phyloP scores from a whole-genome alignment of 2,888 invertebrate species.

The Eudemis profundana region DNA sequence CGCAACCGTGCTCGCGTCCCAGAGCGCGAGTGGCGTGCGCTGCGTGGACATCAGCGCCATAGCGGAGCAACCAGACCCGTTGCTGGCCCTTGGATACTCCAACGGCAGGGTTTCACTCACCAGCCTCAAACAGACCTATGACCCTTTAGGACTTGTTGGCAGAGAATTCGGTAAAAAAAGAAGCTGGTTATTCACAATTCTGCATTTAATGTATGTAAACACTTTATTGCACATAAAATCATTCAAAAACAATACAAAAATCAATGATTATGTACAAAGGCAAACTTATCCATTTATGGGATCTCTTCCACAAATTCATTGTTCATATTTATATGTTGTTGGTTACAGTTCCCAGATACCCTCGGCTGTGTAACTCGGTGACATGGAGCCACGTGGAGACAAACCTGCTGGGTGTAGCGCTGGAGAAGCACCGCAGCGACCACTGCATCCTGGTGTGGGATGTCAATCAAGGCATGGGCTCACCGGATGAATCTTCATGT shows the following conservation, averaged over 20 bases:
- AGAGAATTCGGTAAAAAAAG: conserved; percentile 89
- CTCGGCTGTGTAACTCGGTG: conserved; percentile 93
- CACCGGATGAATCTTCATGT: conserved; percentile 63
- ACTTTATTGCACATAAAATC: too few relatives aligned
- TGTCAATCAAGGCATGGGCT: conserved; percentile 81
- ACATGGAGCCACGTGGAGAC: conserved; percentile 94
- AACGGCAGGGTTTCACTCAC: conserved; percentile 95
- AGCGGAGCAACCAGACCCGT: conserved; percentile 89
- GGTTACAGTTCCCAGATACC: conserved; percentile 91
- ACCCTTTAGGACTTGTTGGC: conserved; percentile 88
- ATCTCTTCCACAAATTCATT: too few relatives aligned
- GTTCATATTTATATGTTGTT: conserved; percentile 51
- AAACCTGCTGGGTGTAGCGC: conserved; percentile 93
- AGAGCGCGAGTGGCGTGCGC: conserved; percentile 93
- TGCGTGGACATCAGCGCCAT: conserved; percentile 94
- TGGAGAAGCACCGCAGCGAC: conserved; percentile 96
- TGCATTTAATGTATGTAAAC: too few relatives aligned
- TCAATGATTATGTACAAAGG: too few relatives aligned
- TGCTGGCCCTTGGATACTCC: conserved; percentile 94
- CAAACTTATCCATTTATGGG: too few relatives aligned
- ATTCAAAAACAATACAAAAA: too few relatives aligned
- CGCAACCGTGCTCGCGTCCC: conserved; percentile 89
- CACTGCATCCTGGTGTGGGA: conserved; percentile 96
- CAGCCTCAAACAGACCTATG: conserved; percentile 90
- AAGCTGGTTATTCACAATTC: too few relatives aligned